phyloP scores from a whole-genome alignment of 2,113 vertebrate species.

The Amazona vittata region DNA sequence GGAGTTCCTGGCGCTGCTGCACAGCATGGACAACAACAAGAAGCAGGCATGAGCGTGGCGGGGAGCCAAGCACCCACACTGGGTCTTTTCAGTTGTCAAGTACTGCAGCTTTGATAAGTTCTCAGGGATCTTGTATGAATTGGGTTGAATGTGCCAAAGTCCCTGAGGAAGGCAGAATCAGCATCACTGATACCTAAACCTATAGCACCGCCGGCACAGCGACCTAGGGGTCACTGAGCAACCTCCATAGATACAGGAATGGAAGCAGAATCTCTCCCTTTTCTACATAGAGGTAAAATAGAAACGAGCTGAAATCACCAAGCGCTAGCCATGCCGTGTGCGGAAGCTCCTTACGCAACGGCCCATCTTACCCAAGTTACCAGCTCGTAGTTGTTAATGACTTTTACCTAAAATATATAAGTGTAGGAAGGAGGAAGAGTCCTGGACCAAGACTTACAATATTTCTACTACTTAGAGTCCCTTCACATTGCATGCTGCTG shows the following conservation, averaged over 20 bases:
- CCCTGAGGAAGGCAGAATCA: conserved; percentile 73
- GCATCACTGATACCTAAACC: conserved; percentile 24
- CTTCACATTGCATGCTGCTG: conserved; percentile 60
- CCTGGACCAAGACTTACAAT: background rate
- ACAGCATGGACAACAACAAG: conserved; percentile 78
- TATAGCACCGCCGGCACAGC: conserved; percentile 44
- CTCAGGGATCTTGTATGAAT: conserved; percentile 78
- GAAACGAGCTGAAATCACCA: conserved; percentile 35
- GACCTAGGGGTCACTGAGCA: conserved; percentile 42
- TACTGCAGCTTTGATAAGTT: conserved; percentile 53
- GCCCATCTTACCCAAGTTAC: background rate
- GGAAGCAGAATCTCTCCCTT: conserved; percentile 47
- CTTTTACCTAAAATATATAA: conserved; percentile 33
- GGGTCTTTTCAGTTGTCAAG: conserved; percentile 17
- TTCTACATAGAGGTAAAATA: conserved; percentile 60
- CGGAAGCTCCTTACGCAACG: conserved; percentile 21
- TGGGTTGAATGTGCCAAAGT: conserved; percentile 49
- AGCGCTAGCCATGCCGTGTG: conserved; percentile 10
- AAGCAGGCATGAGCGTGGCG: conserved; percentile 76
- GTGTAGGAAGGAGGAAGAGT: background rate
- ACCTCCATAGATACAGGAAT: conserved; percentile 19
- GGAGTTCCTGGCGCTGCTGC: conserved; percentile 83
- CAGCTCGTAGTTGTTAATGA: background rate
- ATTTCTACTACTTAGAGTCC: conserved; percentile 41
- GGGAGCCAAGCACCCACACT: background rate